Base-by-base conservation (phyloP, 2,888 invertebrate species). In the Serripes groenlandicus region DNA sequence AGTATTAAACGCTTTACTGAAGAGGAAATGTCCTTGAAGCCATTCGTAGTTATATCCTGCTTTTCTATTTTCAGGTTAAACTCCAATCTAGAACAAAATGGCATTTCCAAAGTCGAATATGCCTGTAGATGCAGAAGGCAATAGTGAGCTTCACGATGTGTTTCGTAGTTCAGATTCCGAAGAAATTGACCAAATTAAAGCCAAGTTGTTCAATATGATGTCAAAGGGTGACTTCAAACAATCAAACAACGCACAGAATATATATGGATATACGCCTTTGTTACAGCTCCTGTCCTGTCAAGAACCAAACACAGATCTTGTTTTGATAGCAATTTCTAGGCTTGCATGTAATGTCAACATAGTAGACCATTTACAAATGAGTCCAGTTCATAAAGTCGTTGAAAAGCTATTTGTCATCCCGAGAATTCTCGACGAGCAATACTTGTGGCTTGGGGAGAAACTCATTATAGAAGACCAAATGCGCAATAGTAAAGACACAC, bases 231-330 rank as follows among this genome's bases (percentile, higher is more conserved):
- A 62, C 30, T n/a, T 62, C 2, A 30, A 34, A 62, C 5, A 3
- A 3, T 30, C 62, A 30, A 62, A 42, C 3, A 68, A 68, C 28
- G 28, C 9, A 37, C 34, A 56, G 34, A 78, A 78, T 35, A 58
- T 54, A 4, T 78, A 66, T 52, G 78, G 78, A n/a, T 49, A 72
- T 28, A 78, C 78, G n/a, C 78, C 78, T 18, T 56, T 78, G 34
- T 18, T 72, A 15, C 72, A 78, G 32, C 62, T 72, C n/a, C 64
- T 78, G 62, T 34, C 1, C 28, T 23, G 58, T 7, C 58, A 15
- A 23, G 35, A 18, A 21, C 54, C n/a, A 35, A 35, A 21, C 35
- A 69, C 28, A 32, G n/a, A 15, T 21, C n/a, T 28, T 58, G 15
- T 23, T 62, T 26, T 62, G 15, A 15, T 32, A 3, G 34, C 34